Percentiles rank a stretch among this genome's conserved stretches.
These are phyloP conservation scores for Apeira syringaria DNA, from an alignment of 2,888 invertebrate genomes.

Conservation along the genomic window DNA sequence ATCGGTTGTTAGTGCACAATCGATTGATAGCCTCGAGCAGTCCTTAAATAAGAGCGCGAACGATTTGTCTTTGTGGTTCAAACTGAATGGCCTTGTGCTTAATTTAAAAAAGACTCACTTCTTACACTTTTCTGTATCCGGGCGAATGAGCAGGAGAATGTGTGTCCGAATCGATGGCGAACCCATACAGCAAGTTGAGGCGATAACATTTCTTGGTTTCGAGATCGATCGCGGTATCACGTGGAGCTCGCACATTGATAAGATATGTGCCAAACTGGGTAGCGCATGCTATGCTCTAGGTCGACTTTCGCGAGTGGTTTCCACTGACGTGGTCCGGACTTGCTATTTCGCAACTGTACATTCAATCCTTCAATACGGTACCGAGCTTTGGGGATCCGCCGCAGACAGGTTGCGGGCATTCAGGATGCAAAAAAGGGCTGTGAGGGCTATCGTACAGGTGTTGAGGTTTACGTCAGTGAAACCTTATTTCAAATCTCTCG, in stretches of 20 bases:
- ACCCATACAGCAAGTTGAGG: neutral
- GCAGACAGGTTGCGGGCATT: constrained; percentile 1
- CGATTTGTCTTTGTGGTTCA: neutral
- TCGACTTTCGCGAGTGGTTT: neutral
- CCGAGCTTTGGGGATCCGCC: constrained; percentile 1
- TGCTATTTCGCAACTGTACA: constrained; percentile 5
- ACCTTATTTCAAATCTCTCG: neutral
- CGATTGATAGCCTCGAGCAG: neutral
- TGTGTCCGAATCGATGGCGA: neutral
- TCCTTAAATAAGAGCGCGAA: neutral
- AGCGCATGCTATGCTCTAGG: constrained; percentile 1
- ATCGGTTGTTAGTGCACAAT: neutral
- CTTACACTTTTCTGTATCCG: neutral
- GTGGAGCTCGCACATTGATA: constrained; percentile 1
- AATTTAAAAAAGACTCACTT: constrained; percentile 4
- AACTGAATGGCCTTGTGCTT: neutral
- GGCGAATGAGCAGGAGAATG: neutral
- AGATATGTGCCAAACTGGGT: neutral
- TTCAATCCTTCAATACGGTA: constrained; percentile 1
- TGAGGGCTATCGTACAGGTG: neutral
- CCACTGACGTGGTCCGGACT: neutral
- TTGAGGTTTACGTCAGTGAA: neutral
- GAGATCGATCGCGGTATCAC: constrained; percentile 1
- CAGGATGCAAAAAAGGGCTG: neutral
- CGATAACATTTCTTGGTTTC: neutral